phyloP scores from a whole-genome alignment of 2,888 invertebrate genomes.

The Hirtodrosophila cameraria region DNA sequence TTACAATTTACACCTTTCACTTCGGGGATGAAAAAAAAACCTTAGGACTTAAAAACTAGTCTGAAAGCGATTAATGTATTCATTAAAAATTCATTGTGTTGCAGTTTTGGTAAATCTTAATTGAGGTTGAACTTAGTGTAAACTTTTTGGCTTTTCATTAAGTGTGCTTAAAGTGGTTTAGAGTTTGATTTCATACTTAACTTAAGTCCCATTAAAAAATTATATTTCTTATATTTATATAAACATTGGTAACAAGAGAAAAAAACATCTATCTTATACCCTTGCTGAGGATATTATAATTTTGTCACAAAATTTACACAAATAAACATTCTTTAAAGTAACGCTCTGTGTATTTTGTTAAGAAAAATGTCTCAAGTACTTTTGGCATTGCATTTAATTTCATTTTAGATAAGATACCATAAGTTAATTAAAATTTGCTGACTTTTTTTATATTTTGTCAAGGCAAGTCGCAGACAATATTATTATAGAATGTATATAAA shows the following conservation, averaged over 20 bases:
- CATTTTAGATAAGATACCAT: slow-evolving; percentile 3
- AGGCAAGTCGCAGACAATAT: slow-evolving; percentile 10
- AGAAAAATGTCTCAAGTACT: not conserved
- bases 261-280: too few relatives aligned
- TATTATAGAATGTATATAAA: slow-evolving; percentile 26
- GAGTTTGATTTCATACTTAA: not conserved
- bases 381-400: slow-evolving; percentile 21
- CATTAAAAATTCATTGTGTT: slow-evolving; percentile 19
- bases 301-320: too few relatives aligned
- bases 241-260: too few relatives aligned
- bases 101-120: slow-evolving; percentile 20
- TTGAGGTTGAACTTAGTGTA: not conserved
- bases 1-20: slow-evolving; percentile 20
- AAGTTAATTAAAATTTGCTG: slow-evolving; percentile 66
- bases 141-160: not conserved
- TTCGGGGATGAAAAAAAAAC: slow-evolving; percentile 1
- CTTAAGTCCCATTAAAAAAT: not conserved
- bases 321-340: not conserved
- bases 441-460: slow-evolving; percentile 16
- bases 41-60: slow-evolving; percentile 24
- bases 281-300: too few relatives aligned
- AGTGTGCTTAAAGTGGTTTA: not conserved
- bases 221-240: too few relatives aligned
- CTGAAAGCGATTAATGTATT: slow-evolving; percentile 2
- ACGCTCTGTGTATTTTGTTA: not conserved